Evolutionary conservation across 1,140 invertebrate genomes (phyloP).

Genomic region (Lordiphosa clarofinis): DNA sequence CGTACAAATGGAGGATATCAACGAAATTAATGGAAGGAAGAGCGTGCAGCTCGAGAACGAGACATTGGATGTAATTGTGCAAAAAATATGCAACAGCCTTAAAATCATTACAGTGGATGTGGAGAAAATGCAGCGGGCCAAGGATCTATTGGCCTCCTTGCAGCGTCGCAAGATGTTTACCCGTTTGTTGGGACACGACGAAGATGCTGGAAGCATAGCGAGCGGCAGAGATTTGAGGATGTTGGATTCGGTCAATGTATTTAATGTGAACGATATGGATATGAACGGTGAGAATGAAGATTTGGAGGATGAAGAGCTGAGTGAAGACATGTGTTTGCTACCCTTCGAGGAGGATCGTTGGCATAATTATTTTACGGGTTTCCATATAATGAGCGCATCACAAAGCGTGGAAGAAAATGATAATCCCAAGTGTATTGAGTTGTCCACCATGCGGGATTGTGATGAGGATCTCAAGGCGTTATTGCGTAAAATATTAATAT

Average conservation of each 20-base stretch:
- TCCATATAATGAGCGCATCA: constrained; percentile 41
- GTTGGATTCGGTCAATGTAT: constrained; percentile 5
- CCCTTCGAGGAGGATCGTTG: constrained; percentile 58
- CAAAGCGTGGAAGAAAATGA: constrained; percentile 27
- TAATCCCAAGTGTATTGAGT: constrained; percentile 56
- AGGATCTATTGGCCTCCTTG: constrained; percentile 29
- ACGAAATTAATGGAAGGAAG: neutral
- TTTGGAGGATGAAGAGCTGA: constrained; percentile 26
- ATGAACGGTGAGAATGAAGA: neutral
- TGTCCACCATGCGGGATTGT: constrained; percentile 8
- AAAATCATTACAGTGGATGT: constrained; percentile 48
- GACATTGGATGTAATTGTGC: constrained; percentile 7
- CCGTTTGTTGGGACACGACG: constrained; percentile 40
- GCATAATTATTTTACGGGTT: constrained; percentile 58
- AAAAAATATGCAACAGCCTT: constrained; percentile 33
- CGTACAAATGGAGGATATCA: neutral
- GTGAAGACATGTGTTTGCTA: constrained; percentile 30
- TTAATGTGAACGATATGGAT: neutral
- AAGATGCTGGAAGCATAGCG: constrained; percentile 23
- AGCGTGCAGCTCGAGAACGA: too few species aligned
- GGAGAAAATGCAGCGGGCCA: constrained; percentile 45
- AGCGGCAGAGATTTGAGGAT: constrained; percentile 12
- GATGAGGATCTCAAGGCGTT: constrained; percentile 27
- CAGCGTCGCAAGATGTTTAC: constrained; percentile 39
- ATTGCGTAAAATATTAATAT: constrained; percentile 45